Conservation (phyloP, 2,888 invertebrate genomes). For the Erpobdella octoculata region DNA sequence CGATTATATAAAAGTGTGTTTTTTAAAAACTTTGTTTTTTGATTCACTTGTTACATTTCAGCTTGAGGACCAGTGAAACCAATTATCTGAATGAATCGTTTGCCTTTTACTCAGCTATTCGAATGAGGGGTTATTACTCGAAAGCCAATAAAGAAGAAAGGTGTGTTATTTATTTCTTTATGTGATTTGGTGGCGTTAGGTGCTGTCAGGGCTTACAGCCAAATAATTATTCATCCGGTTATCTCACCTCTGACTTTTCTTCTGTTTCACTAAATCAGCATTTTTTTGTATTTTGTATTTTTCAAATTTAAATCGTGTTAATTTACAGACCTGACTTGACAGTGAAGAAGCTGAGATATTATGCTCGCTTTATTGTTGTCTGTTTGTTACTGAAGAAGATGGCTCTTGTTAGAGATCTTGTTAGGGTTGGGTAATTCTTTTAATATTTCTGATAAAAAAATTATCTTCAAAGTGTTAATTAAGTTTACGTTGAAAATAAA, state of each 20-base stretch:
- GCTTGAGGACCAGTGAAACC: slow-evolving; percentile 88
- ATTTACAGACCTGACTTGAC: slow-evolving; percentile 68
- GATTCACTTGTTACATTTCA: too few species aligned
- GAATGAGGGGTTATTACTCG: slow-evolving; percentile 86
- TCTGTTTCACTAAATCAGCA: not conserved
- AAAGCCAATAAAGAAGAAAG: slow-evolving; percentile 85
- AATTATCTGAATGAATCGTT: slow-evolving; percentile 91
- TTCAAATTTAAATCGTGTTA: not conserved
- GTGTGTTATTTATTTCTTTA: slow-evolving; percentile 48
- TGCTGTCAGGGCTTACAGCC: not conserved
- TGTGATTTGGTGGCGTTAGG: not conserved
- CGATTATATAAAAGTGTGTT: too few species aligned
- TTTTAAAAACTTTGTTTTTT: too few species aligned
- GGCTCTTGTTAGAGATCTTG: slow-evolving; percentile 81
- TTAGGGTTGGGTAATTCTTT: slow-evolving; percentile 57
- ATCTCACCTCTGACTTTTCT: not conserved
- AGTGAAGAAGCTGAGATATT: slow-evolving; percentile 88
- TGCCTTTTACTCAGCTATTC: slow-evolving; percentile 89
- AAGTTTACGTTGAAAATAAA: not conserved
- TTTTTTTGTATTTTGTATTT: not conserved
- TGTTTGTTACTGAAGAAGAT: slow-evolving; percentile 85
- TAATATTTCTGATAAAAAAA: not conserved
- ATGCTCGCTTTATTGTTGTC: slow-evolving; percentile 90
- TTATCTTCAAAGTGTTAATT: not conserved
- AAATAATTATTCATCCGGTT: not conserved